phyloP scores from a whole-genome alignment of 1,140 invertebrate genomes.

The Cherax quadricarinatus region DNA sequence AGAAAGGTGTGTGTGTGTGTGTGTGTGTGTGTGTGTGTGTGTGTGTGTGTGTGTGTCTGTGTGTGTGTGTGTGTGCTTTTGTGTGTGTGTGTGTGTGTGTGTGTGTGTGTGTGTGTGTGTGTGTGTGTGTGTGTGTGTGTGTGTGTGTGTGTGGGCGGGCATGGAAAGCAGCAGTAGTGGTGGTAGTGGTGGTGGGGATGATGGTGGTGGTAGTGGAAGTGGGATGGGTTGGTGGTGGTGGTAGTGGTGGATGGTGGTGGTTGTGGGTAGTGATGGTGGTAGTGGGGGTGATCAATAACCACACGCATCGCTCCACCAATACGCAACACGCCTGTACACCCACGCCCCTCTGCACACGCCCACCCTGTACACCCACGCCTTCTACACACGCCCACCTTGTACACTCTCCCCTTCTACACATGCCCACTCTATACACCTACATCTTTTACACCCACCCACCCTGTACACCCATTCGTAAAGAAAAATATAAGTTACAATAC shows the following conservation, averaged over 20 bases:
- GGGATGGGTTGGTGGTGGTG: neutral
- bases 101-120: no score
- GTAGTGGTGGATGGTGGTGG: neutral
- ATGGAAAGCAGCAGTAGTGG: no score
- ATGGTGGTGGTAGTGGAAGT: no score
- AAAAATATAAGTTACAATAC: no score
- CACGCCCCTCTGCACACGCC: constrained; percentile 2
- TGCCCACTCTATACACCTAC: neutral
- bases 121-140: no score
- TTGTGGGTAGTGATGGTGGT: neutral
- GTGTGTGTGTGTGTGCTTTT: no score
- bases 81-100: no score
- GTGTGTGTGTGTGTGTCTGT: no score
- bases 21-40: no score
- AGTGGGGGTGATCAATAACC: neutral
- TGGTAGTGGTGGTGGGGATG: neutral
- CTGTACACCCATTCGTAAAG: no score
- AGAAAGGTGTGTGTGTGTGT: no score
- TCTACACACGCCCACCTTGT: neutral
- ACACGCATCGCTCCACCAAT: neutral
- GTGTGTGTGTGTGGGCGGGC: no score
- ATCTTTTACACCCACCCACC: neutral
- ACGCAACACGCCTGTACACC: neutral
- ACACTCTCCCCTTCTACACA: neutral
- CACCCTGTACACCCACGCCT: neutral